Base-by-base conservation (phyloP, 1,140 invertebrate species). In the Diorhabda elongata region DNA sequence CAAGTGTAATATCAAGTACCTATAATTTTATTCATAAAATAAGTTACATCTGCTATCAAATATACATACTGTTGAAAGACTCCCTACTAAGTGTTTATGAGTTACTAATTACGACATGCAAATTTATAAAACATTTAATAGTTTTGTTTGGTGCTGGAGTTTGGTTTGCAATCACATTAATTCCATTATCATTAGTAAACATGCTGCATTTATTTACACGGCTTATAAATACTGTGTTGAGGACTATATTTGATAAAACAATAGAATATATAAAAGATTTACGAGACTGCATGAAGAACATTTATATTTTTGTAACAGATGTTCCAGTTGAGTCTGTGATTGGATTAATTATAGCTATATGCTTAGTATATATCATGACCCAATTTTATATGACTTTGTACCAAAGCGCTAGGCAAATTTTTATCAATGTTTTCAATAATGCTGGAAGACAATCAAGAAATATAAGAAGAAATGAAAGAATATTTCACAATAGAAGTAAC, bases 81-180 rank as follows among this genome's bases (percentile, higher is more conserved):
- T 64, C 26, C 57, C 42, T 72, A 44, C 7, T 4, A 7, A 61
- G 4, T 56, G 42, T 73, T 8, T n/a, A 44, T 11, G 45, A 3
- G 8, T 41, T 26, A 44, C 56, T 71, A 1, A 66, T 45, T 56
- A 47, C 66, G 2, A 26, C 61, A n/a, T 56, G 64, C 52, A 9
- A 70, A 4, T 67, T 75, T 5, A 44, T 68, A 26, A 73, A 74
- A 60, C 67, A 68, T 9, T 9, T 71, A 5, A 47, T 71, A 41
- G 62, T 74, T 44, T 44, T 75, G 4, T 75, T 74, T 68, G 74
- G 74, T 4, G 62, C 71, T 41, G 73, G 74, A 66, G 68, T 74
- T 4, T 76, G 71, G 73, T 76, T 74, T 64, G 57, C 69, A 59
- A 59, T 76, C 26, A 70, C 70, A 41, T 65, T 70, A 11, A 42